Conservation (phyloP, 2,888 invertebrate genomes). For the Hipparchia sbordonii region DNA sequence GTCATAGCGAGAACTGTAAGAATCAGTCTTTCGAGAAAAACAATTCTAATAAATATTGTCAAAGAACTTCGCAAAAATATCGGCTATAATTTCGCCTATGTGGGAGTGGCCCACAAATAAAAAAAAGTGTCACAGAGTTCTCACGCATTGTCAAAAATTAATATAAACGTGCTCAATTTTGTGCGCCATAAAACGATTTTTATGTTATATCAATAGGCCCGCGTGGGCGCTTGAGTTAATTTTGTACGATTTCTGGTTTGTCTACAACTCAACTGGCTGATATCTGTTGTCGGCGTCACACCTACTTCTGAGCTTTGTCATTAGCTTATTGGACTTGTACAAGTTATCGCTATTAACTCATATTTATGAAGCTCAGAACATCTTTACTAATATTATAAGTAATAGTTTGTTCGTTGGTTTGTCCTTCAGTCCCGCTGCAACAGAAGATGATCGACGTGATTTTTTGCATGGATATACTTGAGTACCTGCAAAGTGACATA, state of each 20-base stretch:
- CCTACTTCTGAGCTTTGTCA: slow-evolving; percentile 37
- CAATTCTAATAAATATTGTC: neutral
- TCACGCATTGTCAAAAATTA: slow-evolving; percentile 21
- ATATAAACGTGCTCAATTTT: slow-evolving; percentile 22
- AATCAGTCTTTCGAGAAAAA: neutral
- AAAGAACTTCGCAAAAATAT: neutral
- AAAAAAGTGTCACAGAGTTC: neutral
- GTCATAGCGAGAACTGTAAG: too few species aligned
- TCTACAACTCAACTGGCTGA: slow-evolving; percentile 37
- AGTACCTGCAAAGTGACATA: too few species aligned
- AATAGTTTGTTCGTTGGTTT: too few species aligned
- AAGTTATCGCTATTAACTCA: neutral
- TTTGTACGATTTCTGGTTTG: slow-evolving; percentile 39
- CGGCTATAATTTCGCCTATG: neutral
- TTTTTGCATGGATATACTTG: too few species aligned
- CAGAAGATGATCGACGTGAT: too few species aligned
- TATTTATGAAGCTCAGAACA: too few species aligned
- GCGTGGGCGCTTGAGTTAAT: slow-evolving; percentile 39
- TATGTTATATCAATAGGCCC: slow-evolving; percentile 32
- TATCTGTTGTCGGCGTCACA: slow-evolving; percentile 39
- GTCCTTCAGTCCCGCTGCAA: too few species aligned
- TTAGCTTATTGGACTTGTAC: neutral
- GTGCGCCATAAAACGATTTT: slow-evolving; percentile 29
- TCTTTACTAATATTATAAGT: too few species aligned
- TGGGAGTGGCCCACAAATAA: slow-evolving; percentile 9